Base-by-base conservation (phyloP, 2,888 invertebrate species). In the Ptilodon capucinus region DNA sequence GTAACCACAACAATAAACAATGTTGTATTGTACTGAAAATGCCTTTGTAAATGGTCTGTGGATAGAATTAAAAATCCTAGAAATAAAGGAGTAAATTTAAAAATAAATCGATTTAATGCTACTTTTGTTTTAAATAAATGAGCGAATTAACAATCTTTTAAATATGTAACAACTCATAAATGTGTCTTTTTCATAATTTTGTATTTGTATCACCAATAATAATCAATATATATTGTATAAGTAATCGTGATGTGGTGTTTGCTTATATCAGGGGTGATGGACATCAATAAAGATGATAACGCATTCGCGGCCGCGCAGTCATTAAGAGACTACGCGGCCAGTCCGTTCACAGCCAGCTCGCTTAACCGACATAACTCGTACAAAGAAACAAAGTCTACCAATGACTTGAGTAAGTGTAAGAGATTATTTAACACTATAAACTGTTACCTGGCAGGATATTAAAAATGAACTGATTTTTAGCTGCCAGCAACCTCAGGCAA, bases 351-450 rank as follows among this genome's bases (percentile, higher is more conserved):
- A 46, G 62, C 76, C 44, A 76, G 72, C 54, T 63, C 86, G 59
- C 82, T 91, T 70, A 88, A 86, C 68, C 74, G 91, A 63, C 91
- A 91, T 70, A 88, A 91, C 67, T 91, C 91, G 11, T 91, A 86
- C 56, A 91, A 91, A 74, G 91, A 91, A 73, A 76, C 83, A 41
- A 91, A 90, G 69, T 80, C 84, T 41, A 77, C 78, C 13, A 78
- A 75, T 39, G 82, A 84, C 51, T 68, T 86, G 48, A 57, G 89
- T 89, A 79, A 86, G 88, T 86, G n/a, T 28, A n/a, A n/a, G 47
- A 45, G 19, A 40, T 41, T 35, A 14, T 41, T 42, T n/a, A n/a
- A n/a, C 35, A 25, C 36, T 46, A 11, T 19, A 42, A 36, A n/a
- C n/a, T n/a, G n/a, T 4, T 44, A 38, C 57, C 28, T 35, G 19